Base-by-base conservation (phyloP, 2,888 invertebrate genomes). In the Drosophila seclusa region DNA sequence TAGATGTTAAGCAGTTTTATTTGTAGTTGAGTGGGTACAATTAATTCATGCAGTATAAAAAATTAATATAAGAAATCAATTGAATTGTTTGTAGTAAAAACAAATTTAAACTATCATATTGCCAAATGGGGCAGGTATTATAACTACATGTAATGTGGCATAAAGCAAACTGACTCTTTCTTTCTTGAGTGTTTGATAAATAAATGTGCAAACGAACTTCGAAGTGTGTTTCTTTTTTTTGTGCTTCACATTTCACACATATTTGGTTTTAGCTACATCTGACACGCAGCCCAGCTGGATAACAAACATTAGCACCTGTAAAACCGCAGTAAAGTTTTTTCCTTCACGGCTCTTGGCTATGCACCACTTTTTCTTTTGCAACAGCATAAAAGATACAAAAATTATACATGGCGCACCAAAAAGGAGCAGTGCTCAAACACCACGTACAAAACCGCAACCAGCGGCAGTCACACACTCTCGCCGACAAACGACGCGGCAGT, bases 241-340 rank as follows among this genome's bases (percentile, higher is more conserved):
- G 31, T 38, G 4, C 16, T 32, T 57, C 57, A 58, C 38, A 31
- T 60, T 62, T 64, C 53, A 60, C 48, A 62, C 58, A 62, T 64
- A 61, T 62, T 62, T 74, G 45, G 50, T 54, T 80, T 78, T 85
- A 84, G 87, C 78, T 76, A 75, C 73, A 62, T 64, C 72, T 21
- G 59, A 76, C 84, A 85, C 87, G 82, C 89, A 83, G 60, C 55
- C 61, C 34, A 62, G 52, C 65, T 68, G 72, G 68, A 71, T 70
- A 87, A 72, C 77, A 79, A 73, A 81, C 73, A 89, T 87, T 87
- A 87, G 87, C 86, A 89, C 86, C 88, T 87, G 77, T 69, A 80
- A 81, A 78, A 67, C 82, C 79, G 62, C 78, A 68, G 62, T 67
- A 67, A 71, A 69, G 48, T 53, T 68, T 71, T 68, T 63, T 24